phyloP scores from a whole-genome alignment of 2,888 invertebrate species.

The Hemithea aestivaria region DNA sequence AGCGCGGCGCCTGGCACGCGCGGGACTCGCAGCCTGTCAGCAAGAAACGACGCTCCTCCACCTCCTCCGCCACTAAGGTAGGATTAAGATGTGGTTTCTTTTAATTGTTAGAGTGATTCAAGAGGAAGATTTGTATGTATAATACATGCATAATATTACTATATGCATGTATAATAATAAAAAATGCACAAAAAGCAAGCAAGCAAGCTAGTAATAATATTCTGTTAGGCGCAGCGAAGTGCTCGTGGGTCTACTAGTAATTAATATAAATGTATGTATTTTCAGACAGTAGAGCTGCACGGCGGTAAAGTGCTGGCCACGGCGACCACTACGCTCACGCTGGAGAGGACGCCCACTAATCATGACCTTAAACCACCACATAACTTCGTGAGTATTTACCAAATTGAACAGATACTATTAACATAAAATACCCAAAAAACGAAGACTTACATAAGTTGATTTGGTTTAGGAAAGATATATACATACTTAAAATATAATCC shows the following conservation, averaged over 20 bases:
- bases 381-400: constrained; percentile 56
- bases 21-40: constrained; percentile 53
- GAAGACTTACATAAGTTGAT: too few species aligned
- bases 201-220: too few species aligned
- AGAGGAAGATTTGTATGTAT: too few species aligned
- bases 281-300: constrained; percentile 65
- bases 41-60: constrained; percentile 65
- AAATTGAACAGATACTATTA: not conserved
- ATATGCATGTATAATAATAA: too few species aligned
- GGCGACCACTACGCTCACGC: constrained; percentile 69
- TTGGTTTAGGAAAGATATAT: too few species aligned
- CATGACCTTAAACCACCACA: constrained; percentile 68
- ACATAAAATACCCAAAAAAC: not conserved
- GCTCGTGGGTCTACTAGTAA: constrained; percentile 4
- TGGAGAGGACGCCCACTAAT: constrained; percentile 61
- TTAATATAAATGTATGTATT: constrained; percentile 5
- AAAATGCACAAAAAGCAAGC: too few species aligned
- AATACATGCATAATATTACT: too few species aligned
- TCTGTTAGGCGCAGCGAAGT: too few species aligned
- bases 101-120: too few species aligned
- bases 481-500: too few species aligned
- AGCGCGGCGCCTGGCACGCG: constrained; percentile 64
- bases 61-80: constrained; percentile 67
- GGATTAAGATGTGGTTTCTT: too few species aligned
- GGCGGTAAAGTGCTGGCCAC: constrained; percentile 74